Base-by-base conservation (phyloP, 2,113 vertebrate genomes). In the Gasterosteus nipponicus region DNA sequence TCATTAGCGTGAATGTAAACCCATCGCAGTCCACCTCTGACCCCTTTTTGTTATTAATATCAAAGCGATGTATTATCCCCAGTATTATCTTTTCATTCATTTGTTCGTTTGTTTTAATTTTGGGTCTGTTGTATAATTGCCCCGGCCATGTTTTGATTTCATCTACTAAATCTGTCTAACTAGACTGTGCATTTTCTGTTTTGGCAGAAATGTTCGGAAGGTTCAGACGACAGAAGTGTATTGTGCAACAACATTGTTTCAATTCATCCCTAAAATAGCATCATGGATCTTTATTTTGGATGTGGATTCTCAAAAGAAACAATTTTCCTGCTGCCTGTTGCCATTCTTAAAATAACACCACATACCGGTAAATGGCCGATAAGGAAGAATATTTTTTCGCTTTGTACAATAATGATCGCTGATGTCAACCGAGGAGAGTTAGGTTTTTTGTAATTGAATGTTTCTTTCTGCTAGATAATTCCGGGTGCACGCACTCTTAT, bases 91-190 rank as follows among this genome's bases (percentile, higher is more conserved):
- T 38, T 38, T 6, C 35, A 38, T 38, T 38, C 5, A 7, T 60
- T 22, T 63, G 19, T 51, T 60, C 77, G 53, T 70, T 74, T 54
- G 14, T 59, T 41, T 7, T 29, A 8, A 16, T 69, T 56, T 26
- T 19, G 29, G 66, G 26, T 33, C 26, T 46, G 42, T 5, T 74
- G 67, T 57, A 51, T 68, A 71, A 70, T 26, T 73, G 60, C 51
- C 46, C 54, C 44, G 51, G 72, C 69, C 61, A 60, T 84, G 69
- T 86, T 89, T 66, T 79, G 85, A 82, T 81, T 82, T 69, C 66
- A 70, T 63, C 78, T 6, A 31, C 49, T 56, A 71, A 77, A 73
- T 79, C 61, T 75, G 79, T 84, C 80, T 71, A 82, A 85, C 73
- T 51, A 70, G 80, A 76, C 81, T 73, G n/a, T 61, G 35, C 61